Evolutionary conservation across 1,140 invertebrate species (phyloP), one percentile per base, ranked within the genome.

Genomic region (Drosophila albomicans): DNA sequence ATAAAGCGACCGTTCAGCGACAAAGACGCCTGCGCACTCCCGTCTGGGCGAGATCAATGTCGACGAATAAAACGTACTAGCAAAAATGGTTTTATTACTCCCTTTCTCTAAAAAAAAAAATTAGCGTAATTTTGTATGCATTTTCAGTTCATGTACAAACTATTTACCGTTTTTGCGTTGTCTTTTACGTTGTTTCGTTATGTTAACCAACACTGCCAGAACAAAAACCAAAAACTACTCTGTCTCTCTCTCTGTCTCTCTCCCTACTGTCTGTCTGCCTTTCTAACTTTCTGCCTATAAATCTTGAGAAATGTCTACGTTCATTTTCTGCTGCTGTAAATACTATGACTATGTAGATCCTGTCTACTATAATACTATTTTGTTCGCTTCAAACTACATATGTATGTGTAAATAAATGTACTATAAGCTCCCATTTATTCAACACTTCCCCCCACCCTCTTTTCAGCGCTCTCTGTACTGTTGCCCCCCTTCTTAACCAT

Each of bases 11-110:
- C 87, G 81, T 86, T 78, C 87, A 91, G 75, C 86, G 89, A 90
- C 89, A 91, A 93, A 94, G 95, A 93, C 95, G 95, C 85, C 95
- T 96, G 92, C 94, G 95, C 93, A 95, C 95, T 92, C 95, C 95
- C 87, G 94, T 95, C 90, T 96, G 95, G 95, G 95, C 95, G 93
- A 95, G 95, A 94, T 95, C 95, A 93, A 92, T 92, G 91, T 91
- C 91, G 72, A 92, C 89, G 76, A 90, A 92, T 80, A 92, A 92
- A 92, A 92, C 91, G 91, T 92, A 92, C 91, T 90, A 81, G 79
- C 82, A 85, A 78, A 78, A 78, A 82, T 79, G 71, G 66, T 82
- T 82, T 78, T 54, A 54, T 61, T 75, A 69, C 59, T 71, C 32
- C 51, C 61, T 70, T 8, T 32, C 32, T 32, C 32, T 32, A 32